Percentiles rank a stretch among this genome's conserved stretches.
These are phyloP conservation scores for Rhagoletis pomonella DNA, from an alignment of 1,140 invertebrate species.

Conservation along the genomic window DNA sequence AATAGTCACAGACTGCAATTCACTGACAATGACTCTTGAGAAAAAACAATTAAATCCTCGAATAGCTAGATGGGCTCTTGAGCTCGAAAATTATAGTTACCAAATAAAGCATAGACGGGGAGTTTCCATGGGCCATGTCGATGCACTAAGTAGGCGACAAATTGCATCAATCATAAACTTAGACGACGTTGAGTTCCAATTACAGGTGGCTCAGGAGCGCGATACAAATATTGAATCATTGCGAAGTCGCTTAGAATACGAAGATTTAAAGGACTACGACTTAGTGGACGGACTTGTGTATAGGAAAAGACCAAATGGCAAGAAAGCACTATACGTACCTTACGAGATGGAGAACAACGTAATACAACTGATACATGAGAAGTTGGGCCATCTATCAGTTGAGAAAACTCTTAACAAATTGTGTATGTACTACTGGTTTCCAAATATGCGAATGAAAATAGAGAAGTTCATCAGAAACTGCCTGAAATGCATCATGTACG, in stretches of 20 bases:
- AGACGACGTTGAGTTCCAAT: neutral
- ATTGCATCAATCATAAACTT: neutral
- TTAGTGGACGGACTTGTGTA: slow-evolving; percentile 21
- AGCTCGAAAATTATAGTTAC: neutral
- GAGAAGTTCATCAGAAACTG: no score
- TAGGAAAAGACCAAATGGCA: neutral
- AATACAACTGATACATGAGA: neutral
- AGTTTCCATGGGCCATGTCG: no score
- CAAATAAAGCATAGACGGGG: no score
- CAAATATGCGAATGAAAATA: no score
- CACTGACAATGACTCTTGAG: slow-evolving; percentile 69
- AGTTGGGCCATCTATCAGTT: no score
- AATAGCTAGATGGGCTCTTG: slow-evolving; percentile 66
- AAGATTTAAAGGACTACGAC: neutral
- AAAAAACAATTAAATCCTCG: slow-evolving; percentile 69
- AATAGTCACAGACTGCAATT: slow-evolving; percentile 73
- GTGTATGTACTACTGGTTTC: no score
- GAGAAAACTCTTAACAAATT: no score
- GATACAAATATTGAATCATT: neutral
- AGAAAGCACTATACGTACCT: slow-evolving; percentile 5
- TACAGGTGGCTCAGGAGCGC: neutral
- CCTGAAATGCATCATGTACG: slow-evolving; percentile 40
- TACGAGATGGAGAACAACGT: neutral
- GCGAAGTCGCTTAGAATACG: neutral
- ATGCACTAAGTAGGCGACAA: no score